Conservation (phyloP, 1,140 invertebrate genomes). For the Anastrepha ludens region DNA sequence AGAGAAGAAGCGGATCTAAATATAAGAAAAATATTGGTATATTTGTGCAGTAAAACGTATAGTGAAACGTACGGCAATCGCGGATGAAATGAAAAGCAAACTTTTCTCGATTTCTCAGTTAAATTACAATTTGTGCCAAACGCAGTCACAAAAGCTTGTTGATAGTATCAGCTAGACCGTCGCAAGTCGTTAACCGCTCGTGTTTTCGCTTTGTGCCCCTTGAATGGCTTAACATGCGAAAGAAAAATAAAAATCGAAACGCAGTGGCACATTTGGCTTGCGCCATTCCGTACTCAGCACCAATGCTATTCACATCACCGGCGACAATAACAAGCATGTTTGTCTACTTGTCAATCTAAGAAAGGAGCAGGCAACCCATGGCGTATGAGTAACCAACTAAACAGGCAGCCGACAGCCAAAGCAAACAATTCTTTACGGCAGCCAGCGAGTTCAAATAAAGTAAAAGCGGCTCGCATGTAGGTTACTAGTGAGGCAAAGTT, state of each 20-base stretch:
- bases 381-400: constrained; percentile 31
- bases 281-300: background rate
- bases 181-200: background rate
- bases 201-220: background rate
- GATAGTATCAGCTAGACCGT: background rate
- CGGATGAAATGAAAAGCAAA: background rate
- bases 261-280: background rate
- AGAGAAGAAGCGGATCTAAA: too few species aligned
- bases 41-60: too few species aligned
- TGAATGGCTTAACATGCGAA: background rate
- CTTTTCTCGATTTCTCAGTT: background rate
- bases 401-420: background rate
- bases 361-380: background rate
- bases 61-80: too few species aligned
- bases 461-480: background rate
- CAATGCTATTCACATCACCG: background rate
- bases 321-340: too few species aligned
- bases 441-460: constrained; percentile 14
- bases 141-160: background rate
- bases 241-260: background rate
- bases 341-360: background rate
- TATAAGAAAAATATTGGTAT: too few species aligned
- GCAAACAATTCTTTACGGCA: background rate
- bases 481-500: constrained; percentile 13
- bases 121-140: background rate